These are phyloP conservation scores for Phymatocera aterrima DNA, from an alignment of 2,888 invertebrate genomes.

Conservation along the genomic window DNA sequence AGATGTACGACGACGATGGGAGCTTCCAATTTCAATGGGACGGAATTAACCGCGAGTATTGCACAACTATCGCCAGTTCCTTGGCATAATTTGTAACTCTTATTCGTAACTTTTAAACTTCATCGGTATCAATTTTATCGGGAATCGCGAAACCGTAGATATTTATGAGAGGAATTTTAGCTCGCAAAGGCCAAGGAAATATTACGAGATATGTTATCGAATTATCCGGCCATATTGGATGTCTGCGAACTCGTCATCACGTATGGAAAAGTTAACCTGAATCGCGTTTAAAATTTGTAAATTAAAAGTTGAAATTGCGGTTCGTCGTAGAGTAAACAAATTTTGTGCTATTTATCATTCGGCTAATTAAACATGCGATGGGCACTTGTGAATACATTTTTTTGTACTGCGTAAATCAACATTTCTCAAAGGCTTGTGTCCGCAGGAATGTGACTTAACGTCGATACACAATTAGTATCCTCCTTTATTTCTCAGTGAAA, in stretches of 20 bases:
- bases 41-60: slow-evolving; percentile 23
- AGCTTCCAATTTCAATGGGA: slow-evolving; percentile 17
- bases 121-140: slow-evolving; percentile 29
- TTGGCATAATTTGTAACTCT: slow-evolving; percentile 34
- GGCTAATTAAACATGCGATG: neutral
- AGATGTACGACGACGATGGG: neutral
- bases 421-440: neutral
- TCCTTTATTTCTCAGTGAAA: slow-evolving; percentile 1
- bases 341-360: neutral
- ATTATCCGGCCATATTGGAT: neutral
- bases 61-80: neutral
- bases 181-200: slow-evolving; percentile 36
- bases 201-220: slow-evolving; percentile 37
- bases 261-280: slow-evolving; percentile 23
- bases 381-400: neutral
- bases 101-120: too few relatives aligned
- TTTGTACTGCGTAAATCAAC: neutral
- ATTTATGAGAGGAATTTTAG: slow-evolving; percentile 38
- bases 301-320: neutral
- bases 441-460: neutral
- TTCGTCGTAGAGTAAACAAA: slow-evolving; percentile 8
- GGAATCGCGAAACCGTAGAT: slow-evolving; percentile 26
- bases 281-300: neutral
- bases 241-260: neutral
- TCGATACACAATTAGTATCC: neutral